These are phyloP conservation scores for Allobates femoralis DNA, from an alignment of 2,797 vertebrate genomes.

Conservation along the genomic window DNA sequence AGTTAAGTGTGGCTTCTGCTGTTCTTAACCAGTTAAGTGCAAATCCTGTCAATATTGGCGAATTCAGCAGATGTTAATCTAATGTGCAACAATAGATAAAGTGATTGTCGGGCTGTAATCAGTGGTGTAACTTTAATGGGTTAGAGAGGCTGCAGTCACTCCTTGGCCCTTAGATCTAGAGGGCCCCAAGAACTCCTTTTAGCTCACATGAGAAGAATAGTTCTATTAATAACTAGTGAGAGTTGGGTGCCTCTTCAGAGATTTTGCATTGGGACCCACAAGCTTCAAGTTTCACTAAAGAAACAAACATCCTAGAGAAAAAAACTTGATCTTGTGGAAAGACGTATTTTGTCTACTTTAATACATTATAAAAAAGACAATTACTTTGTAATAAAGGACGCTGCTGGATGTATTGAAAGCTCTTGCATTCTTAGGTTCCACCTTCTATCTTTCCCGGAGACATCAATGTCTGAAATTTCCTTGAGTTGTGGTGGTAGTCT, in stretches of 20 bases:
- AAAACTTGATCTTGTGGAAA: background rate
- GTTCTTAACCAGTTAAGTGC: too few species aligned
- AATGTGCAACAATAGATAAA: background rate
- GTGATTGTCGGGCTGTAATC: background rate
- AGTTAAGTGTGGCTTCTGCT: too few species aligned
- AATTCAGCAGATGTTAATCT: background rate
- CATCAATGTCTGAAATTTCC: constrained; percentile 6
- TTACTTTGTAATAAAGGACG: background rate
- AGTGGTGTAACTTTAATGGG: too few species aligned
- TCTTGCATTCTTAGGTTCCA: background rate
- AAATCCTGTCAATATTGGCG: too few species aligned
- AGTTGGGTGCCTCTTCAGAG: too few species aligned
- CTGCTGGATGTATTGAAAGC: background rate
- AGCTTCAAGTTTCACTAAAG: too few species aligned
- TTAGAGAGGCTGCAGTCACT: too few species aligned
- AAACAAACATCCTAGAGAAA: background rate
- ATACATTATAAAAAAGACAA: background rate
- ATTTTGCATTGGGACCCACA: too few species aligned
- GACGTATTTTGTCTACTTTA: background rate
- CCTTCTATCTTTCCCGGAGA: background rate
- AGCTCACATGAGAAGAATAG: too few species aligned
- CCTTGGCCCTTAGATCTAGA: too few species aligned
- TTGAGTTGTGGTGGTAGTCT: constrained; percentile 39
- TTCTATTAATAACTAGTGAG: too few species aligned
- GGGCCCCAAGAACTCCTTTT: too few species aligned